Conservation (phyloP, 2,113 vertebrate genomes). For the Athene noctua region DNA sequence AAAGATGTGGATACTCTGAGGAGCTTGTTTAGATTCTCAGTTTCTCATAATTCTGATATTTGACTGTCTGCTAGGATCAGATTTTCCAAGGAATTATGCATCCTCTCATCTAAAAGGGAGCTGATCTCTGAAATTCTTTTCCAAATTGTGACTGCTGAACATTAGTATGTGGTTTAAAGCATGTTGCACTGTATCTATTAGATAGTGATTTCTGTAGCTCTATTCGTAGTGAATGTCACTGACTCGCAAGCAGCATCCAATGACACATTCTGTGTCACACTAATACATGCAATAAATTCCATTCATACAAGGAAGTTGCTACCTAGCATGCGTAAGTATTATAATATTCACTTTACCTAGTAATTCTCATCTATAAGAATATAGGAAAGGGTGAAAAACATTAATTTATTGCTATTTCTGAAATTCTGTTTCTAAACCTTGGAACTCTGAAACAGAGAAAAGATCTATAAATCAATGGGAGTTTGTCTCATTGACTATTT, state of each 20-base stretch:
- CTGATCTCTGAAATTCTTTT: not conserved
- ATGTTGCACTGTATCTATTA: not conserved
- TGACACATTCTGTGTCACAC: not conserved
- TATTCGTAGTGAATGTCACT: not conserved
- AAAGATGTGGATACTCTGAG: not conserved
- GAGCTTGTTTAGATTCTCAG: not conserved
- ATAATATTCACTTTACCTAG: not conserved
- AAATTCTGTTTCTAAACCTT: not conserved
- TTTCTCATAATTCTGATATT: not conserved
- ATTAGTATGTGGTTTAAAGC: not conserved
- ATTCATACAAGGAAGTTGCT: not conserved
- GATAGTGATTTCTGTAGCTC: not conserved
- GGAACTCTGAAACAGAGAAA: not conserved
- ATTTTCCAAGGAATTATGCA: not conserved
- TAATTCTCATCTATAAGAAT: not conserved
- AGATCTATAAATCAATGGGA: not conserved
- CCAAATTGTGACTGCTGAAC: not conserved
- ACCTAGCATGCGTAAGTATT: not conserved
- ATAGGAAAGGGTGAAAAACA: not conserved
- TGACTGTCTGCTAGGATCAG: not conserved
- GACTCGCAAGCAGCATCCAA: not conserved
- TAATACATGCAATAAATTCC: not conserved
- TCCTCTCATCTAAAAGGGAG: not conserved
- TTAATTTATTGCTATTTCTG: not conserved
- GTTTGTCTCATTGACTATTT: not conserved